phyloP scores from a whole-genome alignment of 2,888 invertebrate genomes.

The Sarcophaga carnaria region DNA sequence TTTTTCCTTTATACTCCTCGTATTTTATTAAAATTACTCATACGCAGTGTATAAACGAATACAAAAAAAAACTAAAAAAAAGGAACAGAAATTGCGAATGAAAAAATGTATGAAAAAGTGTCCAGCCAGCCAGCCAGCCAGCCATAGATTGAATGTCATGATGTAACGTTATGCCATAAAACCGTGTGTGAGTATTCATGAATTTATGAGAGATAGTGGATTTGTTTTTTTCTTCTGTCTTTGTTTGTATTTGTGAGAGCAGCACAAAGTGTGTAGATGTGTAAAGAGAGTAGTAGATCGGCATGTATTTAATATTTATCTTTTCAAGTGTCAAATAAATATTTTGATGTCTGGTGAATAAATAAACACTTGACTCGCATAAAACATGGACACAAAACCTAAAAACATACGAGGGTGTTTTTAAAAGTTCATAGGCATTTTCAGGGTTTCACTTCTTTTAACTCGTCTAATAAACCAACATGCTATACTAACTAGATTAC shows the following conservation, averaged over 20 bases:
- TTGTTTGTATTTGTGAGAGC: not conserved
- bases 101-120: not conserved
- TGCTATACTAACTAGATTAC: too few species aligned
- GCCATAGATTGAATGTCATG: not conserved
- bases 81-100: not conserved
- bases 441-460: too few species aligned
- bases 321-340: conserved; percentile 70
- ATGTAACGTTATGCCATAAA: not conserved
- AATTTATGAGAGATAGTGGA: not conserved
- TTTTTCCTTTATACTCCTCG: not conserved
- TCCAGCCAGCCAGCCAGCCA: too few species aligned
- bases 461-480: too few species aligned
- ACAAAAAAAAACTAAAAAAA: not conserved
- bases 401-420: not conserved
- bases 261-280: not conserved
- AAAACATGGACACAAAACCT: not conserved
- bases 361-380: conserved; percentile 64
- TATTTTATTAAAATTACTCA: conserved; percentile 41
- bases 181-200: not conserved
- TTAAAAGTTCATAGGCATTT: too few species aligned
- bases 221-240: too few species aligned
- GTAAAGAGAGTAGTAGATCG: conserved; percentile 13
- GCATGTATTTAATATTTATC: conserved; percentile 65
- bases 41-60: conserved; percentile 21
- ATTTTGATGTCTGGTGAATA: conserved; percentile 68